These are phyloP conservation scores for Leptestheria dahalacensis DNA, from an alignment of 1,140 invertebrate species.

Conservation along the genomic window DNA sequence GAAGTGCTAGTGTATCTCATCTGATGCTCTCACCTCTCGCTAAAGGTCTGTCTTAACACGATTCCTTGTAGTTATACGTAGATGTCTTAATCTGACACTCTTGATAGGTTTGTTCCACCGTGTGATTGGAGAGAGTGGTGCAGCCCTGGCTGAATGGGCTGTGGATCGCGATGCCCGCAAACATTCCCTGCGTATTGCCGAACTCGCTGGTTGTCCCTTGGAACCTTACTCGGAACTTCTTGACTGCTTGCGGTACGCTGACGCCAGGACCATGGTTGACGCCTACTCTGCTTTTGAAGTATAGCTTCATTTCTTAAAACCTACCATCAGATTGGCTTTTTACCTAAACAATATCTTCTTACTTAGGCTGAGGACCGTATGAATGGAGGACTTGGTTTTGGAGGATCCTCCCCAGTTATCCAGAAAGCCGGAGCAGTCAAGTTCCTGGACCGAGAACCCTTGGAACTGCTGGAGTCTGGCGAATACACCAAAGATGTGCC, in stretches of 20 bases:
- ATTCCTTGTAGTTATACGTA: constrained; percentile 2
- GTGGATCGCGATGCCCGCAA: constrained; percentile 24
- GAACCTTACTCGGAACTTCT: constrained; percentile 28
- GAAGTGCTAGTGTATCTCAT: constrained; percentile 31
- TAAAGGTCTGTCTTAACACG: too few species aligned
- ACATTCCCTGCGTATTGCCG: constrained; percentile 24
- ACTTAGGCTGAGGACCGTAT: constrained; percentile 14
- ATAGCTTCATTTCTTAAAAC: neutral
- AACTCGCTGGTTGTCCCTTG: constrained; percentile 25
- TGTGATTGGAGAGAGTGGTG: constrained; percentile 25
- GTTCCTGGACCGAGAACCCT: constrained; percentile 8
- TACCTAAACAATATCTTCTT: neutral
- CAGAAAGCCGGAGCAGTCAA: constrained; percentile 8
- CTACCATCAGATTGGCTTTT: neutral
- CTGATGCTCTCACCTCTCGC: neutral
- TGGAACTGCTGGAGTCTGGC: constrained; percentile 7
- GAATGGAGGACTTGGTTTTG: constrained; percentile 11
- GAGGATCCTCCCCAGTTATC: constrained; percentile 11
- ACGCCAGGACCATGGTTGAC: constrained; percentile 14
- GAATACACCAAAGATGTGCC: constrained; percentile 13
- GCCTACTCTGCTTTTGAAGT: constrained; percentile 1
- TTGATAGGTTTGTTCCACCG: constrained; percentile 22
- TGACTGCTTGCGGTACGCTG: constrained; percentile 24
- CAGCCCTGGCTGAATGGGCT: constrained; percentile 27
- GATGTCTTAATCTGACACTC: neutral